Conservation (phyloP, 2,113 vertebrate genomes). For the Syngnathus floridae region DNA sequence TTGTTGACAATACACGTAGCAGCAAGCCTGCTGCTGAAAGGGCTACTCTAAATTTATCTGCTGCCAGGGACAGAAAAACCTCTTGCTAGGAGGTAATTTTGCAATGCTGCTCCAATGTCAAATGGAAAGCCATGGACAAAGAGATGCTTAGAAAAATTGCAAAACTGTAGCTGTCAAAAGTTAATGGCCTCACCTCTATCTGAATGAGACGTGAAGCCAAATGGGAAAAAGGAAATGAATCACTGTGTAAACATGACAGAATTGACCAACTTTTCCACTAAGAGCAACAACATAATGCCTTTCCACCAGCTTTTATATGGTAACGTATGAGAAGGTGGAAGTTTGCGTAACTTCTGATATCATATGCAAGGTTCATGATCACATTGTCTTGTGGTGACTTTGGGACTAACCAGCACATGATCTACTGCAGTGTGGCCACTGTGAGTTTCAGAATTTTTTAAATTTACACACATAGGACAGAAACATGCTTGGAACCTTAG, state of each 20-base stretch:
- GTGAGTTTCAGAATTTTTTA: neutral
- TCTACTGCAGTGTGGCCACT: too few relatives aligned
- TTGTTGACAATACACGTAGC: neutral
- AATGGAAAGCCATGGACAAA: neutral
- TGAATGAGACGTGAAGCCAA: neutral
- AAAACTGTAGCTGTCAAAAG: neutral
- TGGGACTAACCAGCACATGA: conserved; percentile 9
- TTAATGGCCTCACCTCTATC: neutral
- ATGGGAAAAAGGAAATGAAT: neutral
- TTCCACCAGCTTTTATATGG: neutral
- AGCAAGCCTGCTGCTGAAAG: neutral
- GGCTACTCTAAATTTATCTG: neutral
- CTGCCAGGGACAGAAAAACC: neutral
- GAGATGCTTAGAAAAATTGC: neutral
- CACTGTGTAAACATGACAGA: neutral
- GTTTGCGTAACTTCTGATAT: neutral
- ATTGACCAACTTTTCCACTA: neutral
- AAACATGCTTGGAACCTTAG: neutral
- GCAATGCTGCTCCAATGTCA: neutral
- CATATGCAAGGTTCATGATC: neutral
- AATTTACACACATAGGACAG: neutral
- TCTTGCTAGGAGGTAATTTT: neutral
- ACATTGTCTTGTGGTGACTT: neutral
- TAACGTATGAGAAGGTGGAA: neutral
- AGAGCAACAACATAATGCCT: neutral